These are phyloP conservation scores for Monodelphis domestica DNA, from an alignment of 2,797 vertebrate genomes.

Conservation along the genomic window DNA sequence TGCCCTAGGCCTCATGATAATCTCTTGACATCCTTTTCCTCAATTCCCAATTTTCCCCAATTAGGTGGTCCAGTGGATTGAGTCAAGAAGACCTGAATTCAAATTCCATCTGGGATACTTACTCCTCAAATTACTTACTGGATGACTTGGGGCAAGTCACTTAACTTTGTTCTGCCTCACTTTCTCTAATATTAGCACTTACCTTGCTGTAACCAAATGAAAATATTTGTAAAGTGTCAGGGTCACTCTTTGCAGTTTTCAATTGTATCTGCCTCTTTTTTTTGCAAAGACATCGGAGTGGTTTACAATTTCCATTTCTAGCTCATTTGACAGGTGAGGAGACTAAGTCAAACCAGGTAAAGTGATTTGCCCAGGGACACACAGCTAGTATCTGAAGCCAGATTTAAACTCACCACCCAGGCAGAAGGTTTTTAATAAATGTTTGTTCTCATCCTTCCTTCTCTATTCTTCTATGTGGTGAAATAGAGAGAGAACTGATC, in stretches of 20 bases:
- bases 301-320: too few species aligned
- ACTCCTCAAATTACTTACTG: too few species aligned
- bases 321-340: too few species aligned
- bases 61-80: not conserved
- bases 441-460: not conserved
- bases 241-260: too few species aligned
- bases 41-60: not conserved
- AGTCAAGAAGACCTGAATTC: not conserved
- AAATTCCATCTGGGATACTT: not conserved
- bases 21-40: constrained; percentile 33
- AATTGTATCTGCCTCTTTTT: too few species aligned
- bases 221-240: not conserved
- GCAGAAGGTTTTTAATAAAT: not conserved
- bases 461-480: not conserved
- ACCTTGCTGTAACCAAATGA: not conserved
- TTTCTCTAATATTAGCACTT: not conserved
- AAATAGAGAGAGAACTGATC: not conserved
- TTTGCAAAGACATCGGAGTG: too few species aligned
- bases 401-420: too few species aligned
- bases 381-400: too few species aligned
- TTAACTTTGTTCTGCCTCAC: not conserved
- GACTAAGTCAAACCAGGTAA: too few species aligned
- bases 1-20: not conserved
- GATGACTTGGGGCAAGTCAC: too few species aligned
- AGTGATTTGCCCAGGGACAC: too few species aligned